Percentiles rank a stretch among this genome's conserved stretches.
These are phyloP conservation scores for Danaus chrysippus DNA, from an alignment of 2,888 invertebrate species.

Conservation along the genomic window DNA sequence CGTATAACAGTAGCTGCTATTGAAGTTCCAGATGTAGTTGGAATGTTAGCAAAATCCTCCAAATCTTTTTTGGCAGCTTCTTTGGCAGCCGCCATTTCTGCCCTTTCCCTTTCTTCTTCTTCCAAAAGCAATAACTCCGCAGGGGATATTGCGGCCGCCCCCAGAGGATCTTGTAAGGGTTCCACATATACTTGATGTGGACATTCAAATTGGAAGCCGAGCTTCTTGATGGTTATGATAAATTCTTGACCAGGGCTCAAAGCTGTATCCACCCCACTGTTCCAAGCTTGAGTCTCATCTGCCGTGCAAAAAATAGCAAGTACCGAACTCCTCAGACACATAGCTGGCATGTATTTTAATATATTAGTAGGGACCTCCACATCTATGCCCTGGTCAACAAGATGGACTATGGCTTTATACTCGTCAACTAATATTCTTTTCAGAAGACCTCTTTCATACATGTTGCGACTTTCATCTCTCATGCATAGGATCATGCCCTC, in stretches of 20 bases:
- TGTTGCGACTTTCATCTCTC: slow-evolving; percentile 20
- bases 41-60: not conserved
- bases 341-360: slow-evolving; percentile 34
- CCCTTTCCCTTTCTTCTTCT: slow-evolving; percentile 1
- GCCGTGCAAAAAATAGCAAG: slow-evolving; percentile 33
- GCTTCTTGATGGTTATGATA: slow-evolving; percentile 27
- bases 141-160: slow-evolving; percentile 5
- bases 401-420: slow-evolving; percentile 31
- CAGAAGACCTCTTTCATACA: slow-evolving; percentile 39
- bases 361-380: slow-evolving; percentile 28
- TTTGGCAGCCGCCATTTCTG: not conserved
- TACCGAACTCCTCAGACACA: slow-evolving; percentile 27
- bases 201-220: slow-evolving; percentile 28
- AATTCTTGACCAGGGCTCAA: slow-evolving; percentile 33
- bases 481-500: slow-evolving; percentile 33
- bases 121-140: not conserved
- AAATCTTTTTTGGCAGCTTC: not conserved
- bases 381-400: slow-evolving; percentile 40
- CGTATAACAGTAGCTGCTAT: not conserved
- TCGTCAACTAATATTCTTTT: slow-evolving; percentile 29
- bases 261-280: slow-evolving; percentile 23
- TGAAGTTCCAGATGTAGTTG: too few species aligned
- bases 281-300: slow-evolving; percentile 25
- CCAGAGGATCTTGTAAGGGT: slow-evolving; percentile 14
- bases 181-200: slow-evolving; percentile 30